Base-by-base conservation (phyloP, 2,888 invertebrate species). In the Hemicrepidius hirtus region DNA sequence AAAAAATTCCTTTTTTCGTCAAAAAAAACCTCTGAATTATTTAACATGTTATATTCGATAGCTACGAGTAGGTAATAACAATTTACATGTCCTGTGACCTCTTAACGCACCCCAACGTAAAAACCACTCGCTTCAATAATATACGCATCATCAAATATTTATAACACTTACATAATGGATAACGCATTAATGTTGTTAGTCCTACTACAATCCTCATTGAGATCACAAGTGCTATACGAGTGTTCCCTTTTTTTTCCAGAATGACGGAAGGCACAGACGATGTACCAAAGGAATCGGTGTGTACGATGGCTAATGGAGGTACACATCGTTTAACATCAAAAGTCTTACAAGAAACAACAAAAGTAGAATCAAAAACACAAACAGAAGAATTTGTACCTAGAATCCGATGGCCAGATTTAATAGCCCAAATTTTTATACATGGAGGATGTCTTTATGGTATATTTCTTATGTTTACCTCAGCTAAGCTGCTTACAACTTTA, bases 361-460 rank as follows among this genome's bases (percentile, higher is more conserved):
- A 37, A 41, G 28, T 28, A 28, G 55, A 74, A 41, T 20, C 63
- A 46, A 67, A 62, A 32, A 50, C 18, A n/a, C 49, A 65, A 59
- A 63, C 59, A 40, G 73, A 75, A 35, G 71, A 81, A 75, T 94
- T 92, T 79, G 87, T 85, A 72, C 88, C 94, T 1, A 86, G 86
- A 77, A 90, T 94, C 71, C 89, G 90, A 83, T 95, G 94, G 94
- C 92, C 91, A 0, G 94, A 95, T 84, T 86, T 94, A 1, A 82
- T 86, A 13, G 94, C 90, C 18, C 94, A 94, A 87, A 78, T 92
- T 73, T 91, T 91, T 78, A 87, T 95, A 81, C 95, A 95, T 85
- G 83, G 83, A 70, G 93, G 94, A 35, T 90, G 90, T 75, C 77
- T 93, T 41, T 94, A 94, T 82, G 94, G 94, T 76, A 75, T 94